These are phyloP conservation scores for Otolemur crassicaudatus DNA, from an alignment of 2,797 vertebrate genomes.

Conservation along the genomic window DNA sequence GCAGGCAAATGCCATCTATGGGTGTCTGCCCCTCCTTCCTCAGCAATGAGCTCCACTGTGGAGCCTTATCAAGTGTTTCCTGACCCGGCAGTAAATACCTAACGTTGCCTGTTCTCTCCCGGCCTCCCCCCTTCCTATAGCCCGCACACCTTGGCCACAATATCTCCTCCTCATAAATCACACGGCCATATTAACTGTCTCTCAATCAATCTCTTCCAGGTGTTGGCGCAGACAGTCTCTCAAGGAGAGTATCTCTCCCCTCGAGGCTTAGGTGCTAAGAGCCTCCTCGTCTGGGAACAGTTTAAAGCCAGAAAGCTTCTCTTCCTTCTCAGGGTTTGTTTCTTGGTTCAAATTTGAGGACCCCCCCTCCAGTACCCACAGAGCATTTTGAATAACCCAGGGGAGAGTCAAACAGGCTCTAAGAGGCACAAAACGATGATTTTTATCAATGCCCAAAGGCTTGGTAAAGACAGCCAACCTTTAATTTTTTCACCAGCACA, in stretches of 20 bases:
- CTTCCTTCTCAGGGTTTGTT: conserved; percentile 24
- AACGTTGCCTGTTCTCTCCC: conserved; percentile 56
- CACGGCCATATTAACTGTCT: conserved; percentile 66
- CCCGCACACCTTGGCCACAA: conserved; percentile 72
- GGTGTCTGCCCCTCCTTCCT: not conserved
- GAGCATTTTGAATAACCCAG: not conserved
- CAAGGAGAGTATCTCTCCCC: conserved; percentile 72
- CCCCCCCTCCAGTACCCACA: not conserved
- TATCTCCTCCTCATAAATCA: conserved; percentile 86
- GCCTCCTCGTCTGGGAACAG: conserved; percentile 70
- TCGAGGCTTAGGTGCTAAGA: conserved; percentile 56
- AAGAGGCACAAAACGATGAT: not conserved
- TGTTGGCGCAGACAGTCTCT: conserved; percentile 84
- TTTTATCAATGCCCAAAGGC: not conserved
- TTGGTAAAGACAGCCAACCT: not conserved
- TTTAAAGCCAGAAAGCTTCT: conserved; percentile 68
- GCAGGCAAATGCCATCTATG: not conserved
- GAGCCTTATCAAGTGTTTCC: conserved; percentile 81
- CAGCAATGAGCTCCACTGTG: conserved; percentile 51
- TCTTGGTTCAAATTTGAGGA: conserved; percentile 24
- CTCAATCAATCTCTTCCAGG: conserved; percentile 89
- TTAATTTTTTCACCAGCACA: not conserved
- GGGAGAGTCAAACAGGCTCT: not conserved
- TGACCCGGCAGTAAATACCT: conserved; percentile 72
- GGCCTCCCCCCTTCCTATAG: not conserved